These are phyloP conservation scores for Bombus sylvicola DNA, from an alignment of 1,140 invertebrate genomes.

Conservation along the genomic window DNA sequence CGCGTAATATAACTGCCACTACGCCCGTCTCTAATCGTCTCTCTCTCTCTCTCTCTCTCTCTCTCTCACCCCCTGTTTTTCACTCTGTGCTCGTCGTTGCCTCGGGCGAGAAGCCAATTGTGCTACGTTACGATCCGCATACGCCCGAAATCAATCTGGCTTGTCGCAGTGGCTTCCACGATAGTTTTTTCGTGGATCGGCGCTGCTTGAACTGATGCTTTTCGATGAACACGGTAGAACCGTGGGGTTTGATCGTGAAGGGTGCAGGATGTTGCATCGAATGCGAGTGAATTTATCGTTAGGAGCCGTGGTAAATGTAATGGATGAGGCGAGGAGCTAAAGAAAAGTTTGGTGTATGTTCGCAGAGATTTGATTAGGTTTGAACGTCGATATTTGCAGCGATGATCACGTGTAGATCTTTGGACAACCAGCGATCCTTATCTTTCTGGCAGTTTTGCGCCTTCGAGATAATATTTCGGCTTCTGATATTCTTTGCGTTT, in stretches of 20 bases:
- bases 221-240: not conserved
- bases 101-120: constrained; percentile 69
- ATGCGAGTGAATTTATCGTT: no score
- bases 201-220: not conserved
- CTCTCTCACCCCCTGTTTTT: not conserved
- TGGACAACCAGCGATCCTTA: no score
- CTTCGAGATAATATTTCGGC: no score
- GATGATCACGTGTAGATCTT: no score
- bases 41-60: not conserved
- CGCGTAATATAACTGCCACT: constrained; percentile 63
- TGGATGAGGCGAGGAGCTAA: no score
- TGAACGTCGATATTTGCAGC: no score
- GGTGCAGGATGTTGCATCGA: not conserved
- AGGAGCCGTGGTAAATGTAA: no score
- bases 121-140: constrained; percentile 63
- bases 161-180: constrained; percentile 39
- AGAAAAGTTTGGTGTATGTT: no score
- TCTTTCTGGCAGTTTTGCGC: no score
- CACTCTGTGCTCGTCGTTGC: constrained; percentile 20
- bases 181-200: constrained; percentile 15
- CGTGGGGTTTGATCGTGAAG: not conserved
- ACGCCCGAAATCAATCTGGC: constrained; percentile 68
- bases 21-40: constrained; percentile 5
- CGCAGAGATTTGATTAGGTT: no score
- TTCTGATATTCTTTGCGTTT: no score